Percentiles rank a stretch among this genome's conserved stretches.
Evolutionary conservation across 2,797 vertebrate genomes (phyloP).

Genomic region (Apodemus agrarius): DNA sequence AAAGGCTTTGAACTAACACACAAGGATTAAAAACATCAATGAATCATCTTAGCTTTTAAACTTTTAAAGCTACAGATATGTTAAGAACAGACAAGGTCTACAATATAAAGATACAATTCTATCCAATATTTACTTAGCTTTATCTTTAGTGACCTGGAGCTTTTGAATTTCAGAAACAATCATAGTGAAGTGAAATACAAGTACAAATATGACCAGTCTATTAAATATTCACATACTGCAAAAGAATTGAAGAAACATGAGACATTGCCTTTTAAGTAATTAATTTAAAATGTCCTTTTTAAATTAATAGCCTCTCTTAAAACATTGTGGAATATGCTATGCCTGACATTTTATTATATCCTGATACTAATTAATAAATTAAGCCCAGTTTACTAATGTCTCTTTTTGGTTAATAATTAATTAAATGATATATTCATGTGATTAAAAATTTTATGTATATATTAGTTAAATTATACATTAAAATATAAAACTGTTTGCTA

Average conservation of each 20-base stretch:
- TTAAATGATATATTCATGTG: not conserved
- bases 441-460: not conserved
- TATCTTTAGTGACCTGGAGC: not conserved
- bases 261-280: not conserved
- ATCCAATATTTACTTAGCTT: not conserved
- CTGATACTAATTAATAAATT: conserved; percentile 3
- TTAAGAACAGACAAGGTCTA: not conserved
- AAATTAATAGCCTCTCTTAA: not conserved
- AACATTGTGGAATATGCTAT: not conserved
- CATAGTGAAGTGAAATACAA: not conserved
- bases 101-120: not conserved
- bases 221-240: not conserved
- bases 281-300: not conserved
- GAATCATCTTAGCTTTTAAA: not conserved
- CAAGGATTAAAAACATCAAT: not conserved
- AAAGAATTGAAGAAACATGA: not conserved
- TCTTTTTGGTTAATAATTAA: not conserved
- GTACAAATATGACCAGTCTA: not conserved
- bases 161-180: not conserved
- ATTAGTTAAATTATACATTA: not conserved
- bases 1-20: not conserved
- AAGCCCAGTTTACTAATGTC: not conserved
- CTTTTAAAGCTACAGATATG: not conserved
- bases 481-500: not conserved
- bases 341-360: not conserved